Evolutionary conservation across 1,140 invertebrate genomes (phyloP).

Genomic region (Aethina tumida): DNA sequence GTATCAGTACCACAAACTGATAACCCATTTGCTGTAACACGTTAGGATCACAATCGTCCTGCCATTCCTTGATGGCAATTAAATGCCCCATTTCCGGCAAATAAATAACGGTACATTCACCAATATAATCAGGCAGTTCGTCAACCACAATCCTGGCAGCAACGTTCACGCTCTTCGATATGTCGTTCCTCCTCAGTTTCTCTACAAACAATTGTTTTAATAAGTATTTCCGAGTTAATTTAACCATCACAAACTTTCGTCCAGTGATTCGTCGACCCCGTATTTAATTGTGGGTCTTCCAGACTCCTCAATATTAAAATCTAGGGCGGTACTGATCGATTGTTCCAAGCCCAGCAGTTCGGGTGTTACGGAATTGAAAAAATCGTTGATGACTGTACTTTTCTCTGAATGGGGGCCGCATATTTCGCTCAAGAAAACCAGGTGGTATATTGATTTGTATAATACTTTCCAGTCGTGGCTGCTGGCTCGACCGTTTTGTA

Average conservation of each 20-base stretch:
- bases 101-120: constrained; percentile 66
- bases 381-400: constrained; percentile 19
- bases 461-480: constrained; percentile 56
- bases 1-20: constrained; percentile 51
- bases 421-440: constrained; percentile 26
- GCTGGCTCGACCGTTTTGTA: constrained; percentile 50
- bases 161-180: constrained; percentile 50
- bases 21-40: constrained; percentile 50
- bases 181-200: constrained; percentile 29
- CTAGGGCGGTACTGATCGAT: constrained; percentile 26
- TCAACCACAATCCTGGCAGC: constrained; percentile 59
- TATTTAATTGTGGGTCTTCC: constrained; percentile 26
- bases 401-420: constrained; percentile 18
- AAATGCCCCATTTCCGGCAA: constrained; percentile 75
- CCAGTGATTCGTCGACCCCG: constrained; percentile 27
- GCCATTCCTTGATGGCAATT: constrained; percentile 56
- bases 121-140: constrained; percentile 51
- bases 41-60: constrained; percentile 39
- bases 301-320: constrained; percentile 23
- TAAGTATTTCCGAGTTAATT: background rate
- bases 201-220: constrained; percentile 18
- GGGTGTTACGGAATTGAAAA: constrained; percentile 20
- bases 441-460: constrained; percentile 39
- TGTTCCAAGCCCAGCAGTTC: constrained; percentile 25
- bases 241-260: constrained; percentile 24